Conservation (phyloP, 1,140 invertebrate species). For the Dendrolimus punctatus region DNA sequence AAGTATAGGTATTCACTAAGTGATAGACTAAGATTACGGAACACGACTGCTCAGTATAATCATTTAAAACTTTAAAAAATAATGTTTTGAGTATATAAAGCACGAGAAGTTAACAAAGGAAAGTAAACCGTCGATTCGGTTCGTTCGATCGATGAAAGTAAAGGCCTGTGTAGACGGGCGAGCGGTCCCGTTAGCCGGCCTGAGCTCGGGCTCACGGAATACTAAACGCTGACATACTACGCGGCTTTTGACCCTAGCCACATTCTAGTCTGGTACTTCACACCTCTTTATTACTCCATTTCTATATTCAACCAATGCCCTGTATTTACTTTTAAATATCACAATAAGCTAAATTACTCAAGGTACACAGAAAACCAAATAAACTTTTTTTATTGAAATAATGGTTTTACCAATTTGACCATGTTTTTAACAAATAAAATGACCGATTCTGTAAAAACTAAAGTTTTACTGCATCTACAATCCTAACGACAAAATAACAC, state of each 20-base stretch:
- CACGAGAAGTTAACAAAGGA: slow-evolving; percentile 61
- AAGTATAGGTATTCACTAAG: background rate
- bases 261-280: slow-evolving; percentile 64
- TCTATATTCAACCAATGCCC: background rate
- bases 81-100: slow-evolving; percentile 14
- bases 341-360: background rate
- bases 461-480: too few relatives aligned
- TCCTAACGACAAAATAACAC: too few relatives aligned
- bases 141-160: slow-evolving; percentile 66
- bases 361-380: slow-evolving; percentile 1
- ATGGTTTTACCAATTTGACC: too few relatives aligned
- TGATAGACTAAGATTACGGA: slow-evolving; percentile 1
- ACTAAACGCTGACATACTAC: slow-evolving; percentile 69
- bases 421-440: too few relatives aligned
- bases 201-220: slow-evolving; percentile 54
- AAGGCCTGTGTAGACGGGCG: slow-evolving; percentile 57
- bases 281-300: slow-evolving; percentile 35
- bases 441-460: too few relatives aligned
- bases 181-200: slow-evolving; percentile 58
- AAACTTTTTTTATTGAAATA: too few relatives aligned
- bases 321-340: background rate
- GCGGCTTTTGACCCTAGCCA: slow-evolving; percentile 68
- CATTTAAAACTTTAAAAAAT: background rate
- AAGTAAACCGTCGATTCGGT: slow-evolving; percentile 60
- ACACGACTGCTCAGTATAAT: background rate